Base-by-base conservation (phyloP, 2,888 invertebrate species). In the Cryptocephalus moraei region DNA sequence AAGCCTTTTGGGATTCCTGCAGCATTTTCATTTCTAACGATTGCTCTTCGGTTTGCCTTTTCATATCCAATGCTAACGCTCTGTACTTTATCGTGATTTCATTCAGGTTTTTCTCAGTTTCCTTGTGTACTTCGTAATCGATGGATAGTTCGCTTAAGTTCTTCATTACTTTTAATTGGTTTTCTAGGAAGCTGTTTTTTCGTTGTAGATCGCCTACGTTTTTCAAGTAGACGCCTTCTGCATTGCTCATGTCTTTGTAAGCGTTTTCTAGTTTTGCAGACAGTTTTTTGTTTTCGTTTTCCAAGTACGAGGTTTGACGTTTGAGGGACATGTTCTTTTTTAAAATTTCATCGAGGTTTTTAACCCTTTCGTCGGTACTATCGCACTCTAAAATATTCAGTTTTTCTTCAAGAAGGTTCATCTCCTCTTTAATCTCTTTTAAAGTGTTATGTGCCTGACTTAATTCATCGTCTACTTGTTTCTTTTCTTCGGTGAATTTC, bases 61-160 rank as follows among this genome's bases (percentile, higher is more conserved):
- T 53, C 8, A 64, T 47, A 33, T 62, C 57, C n/a, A 54, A 47
- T n/a, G 75, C 44, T 11, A 72, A 47, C 52, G 69, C 69, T 56
- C 79, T 67, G 54, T 78, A 75, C 60, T 81, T 81, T 12, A 73
- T 60, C 2, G 69, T 64, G n/a, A 71, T 58, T 47, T 77, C 73
- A 51, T 75, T 75, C 39, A 78, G 67, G 43, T 72, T 68, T 40
- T 70, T 68, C 62, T 77, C 76, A 56, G 79, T 68, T 56, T 78
- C 75, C 62, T 74, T 72, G 63, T 77, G 75, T 32, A 72, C 56
- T 4, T 74, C 68, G 10, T 70, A 59, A 41, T 76, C 70, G 39
- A 81, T 66, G 11, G 73, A 73, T 51, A 67, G 69, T 4, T 74
- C 67, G 41, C 78, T 57, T 39, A 69, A 63, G 12, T 68, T 65